Percentiles rank a stretch among this genome's conserved stretches.
Evolutionary conservation across 2,113 vertebrate species (phyloP).

Genomic region (Sapayoa aenigma): DNA sequence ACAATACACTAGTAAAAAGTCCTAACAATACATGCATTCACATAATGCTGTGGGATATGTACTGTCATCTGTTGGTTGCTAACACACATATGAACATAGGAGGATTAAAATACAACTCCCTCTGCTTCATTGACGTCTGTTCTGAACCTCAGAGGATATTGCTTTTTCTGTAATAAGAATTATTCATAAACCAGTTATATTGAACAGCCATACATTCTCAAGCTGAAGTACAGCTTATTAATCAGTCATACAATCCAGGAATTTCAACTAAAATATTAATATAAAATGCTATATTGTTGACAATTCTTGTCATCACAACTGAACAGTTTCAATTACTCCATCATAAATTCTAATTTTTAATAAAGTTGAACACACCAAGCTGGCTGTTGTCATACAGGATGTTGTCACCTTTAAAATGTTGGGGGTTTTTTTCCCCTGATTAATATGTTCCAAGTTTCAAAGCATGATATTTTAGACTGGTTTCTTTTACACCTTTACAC

Average conservation of each 20-base stretch:
- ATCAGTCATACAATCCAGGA: background rate
- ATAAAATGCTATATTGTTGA: background rate
- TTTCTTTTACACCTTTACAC: background rate
- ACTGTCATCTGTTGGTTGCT: background rate
- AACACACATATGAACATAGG: background rate
- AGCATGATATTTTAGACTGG: background rate
- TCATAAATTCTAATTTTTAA: background rate
- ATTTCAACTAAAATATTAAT: conserved; percentile 21
- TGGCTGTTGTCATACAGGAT: background rate
- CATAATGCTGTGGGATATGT: background rate
- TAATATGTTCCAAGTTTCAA: background rate
- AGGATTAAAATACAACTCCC: conserved; percentile 12
- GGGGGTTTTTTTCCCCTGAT: background rate
- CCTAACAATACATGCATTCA: background rate
- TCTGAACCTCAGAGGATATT: background rate
- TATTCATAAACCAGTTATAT: conserved; percentile 1
- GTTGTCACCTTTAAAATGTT: background rate
- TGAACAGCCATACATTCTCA: background rate
- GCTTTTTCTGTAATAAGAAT: background rate
- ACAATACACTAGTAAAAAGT: background rate
- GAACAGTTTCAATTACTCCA: background rate
- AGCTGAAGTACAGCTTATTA: background rate
- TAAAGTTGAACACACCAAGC: background rate
- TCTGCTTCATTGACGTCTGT: background rate
- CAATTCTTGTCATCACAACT: background rate